Evolutionary conservation across 2,113 vertebrate species (phyloP).

Genomic region (Pan troglodytes): NHGRI_mPanTro3-v2.1_pri NC_072407.2:11827001-11827500

Average conservation of each 20-base stretch:
- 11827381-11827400: background rate
- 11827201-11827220: background rate
- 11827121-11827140: background rate
- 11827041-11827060: conserved; percentile 13
- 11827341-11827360: background rate
- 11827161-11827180: background rate
- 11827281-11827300: background rate
- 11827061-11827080: background rate
- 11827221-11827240: background rate
- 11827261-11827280: background rate
- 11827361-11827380: background rate
- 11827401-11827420: background rate
- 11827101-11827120: background rate
- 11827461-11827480: background rate
- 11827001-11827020: no score
- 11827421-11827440: background rate
- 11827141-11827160: background rate
- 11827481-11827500: background rate
- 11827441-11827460: background rate
- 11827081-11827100: background rate
- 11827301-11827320: background rate
- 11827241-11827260: background rate
- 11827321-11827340: background rate
- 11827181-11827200: background rate
- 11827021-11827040: background rate